phyloP scores from a whole-genome alignment of 1,140 invertebrate species.

The Medauroidea extradentata region DNA sequence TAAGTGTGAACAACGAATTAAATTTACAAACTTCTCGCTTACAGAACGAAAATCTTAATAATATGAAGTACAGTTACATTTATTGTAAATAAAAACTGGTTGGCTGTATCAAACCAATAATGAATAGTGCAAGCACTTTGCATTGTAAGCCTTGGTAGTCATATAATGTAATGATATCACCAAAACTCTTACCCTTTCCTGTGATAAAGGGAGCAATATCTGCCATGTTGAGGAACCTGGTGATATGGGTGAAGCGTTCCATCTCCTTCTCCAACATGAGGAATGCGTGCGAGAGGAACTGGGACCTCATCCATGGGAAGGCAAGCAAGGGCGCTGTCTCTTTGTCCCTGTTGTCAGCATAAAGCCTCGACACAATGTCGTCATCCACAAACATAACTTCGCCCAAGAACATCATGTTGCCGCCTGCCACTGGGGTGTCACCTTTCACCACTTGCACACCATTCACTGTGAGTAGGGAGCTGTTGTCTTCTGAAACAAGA shows the following conservation, averaged over 20 bases:
- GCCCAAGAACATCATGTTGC: constrained; percentile 56
- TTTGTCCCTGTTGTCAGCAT: constrained; percentile 56
- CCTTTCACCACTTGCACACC: constrained; percentile 54
- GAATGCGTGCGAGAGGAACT: constrained; percentile 58
- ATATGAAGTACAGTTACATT: no score
- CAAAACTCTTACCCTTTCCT: constrained; percentile 37
- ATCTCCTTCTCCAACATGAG: constrained; percentile 49
- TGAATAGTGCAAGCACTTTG: no score
- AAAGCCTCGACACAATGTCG: constrained; percentile 52
- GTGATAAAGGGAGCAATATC: constrained; percentile 54
- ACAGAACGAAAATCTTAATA: no score
- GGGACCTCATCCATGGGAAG: constrained; percentile 58
- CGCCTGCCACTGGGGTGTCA: constrained; percentile 52
- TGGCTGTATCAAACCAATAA: no score
- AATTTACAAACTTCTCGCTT: no score
- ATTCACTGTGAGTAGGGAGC: constrained; percentile 44
- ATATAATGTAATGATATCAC: background rate
- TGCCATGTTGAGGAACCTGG: constrained; percentile 53
- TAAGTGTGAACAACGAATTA: no score
- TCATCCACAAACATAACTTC: constrained; percentile 58
- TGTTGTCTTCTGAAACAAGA: background rate
- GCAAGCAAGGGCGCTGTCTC: constrained; percentile 58
- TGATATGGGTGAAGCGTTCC: constrained; percentile 50
- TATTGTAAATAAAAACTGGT: no score
- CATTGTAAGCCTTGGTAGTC: no score